Evolutionary conservation across 2,113 vertebrate species (phyloP), one percentile per base, ranked within the genome.

Genomic region (Xenopus borealis): DNA sequence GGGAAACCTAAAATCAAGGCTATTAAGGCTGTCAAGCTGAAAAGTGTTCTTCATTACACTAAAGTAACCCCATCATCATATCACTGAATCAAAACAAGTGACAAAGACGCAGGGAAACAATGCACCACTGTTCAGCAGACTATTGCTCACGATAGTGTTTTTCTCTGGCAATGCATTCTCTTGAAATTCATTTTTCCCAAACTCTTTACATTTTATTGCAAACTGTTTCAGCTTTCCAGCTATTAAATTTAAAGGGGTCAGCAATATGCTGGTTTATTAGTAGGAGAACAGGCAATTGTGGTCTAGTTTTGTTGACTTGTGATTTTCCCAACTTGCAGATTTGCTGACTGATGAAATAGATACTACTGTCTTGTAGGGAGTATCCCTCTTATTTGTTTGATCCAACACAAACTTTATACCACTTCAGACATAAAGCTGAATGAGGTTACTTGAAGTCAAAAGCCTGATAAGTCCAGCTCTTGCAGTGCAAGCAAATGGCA

Each of bases 281-380:
- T 53, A 75, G 78, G 78, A 82, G 5, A 68, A 0, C 12, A 71
- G 77, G 75, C 69, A 67, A 59, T 75, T 72, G 72, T 79, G 84
- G 66, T 59, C 74, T 78, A 78, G 67, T 80, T 82, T 75, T 80
- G 80, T 70, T 79, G 76, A 75, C 50, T 71, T 78, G 75, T 14
- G 0, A 40, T 55, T 67, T 55, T 71, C 59, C 63, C 81, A 78
- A 70, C 80, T 78, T 79, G 78, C 65, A 79, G 81, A 78, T 71
- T 83, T 62, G 69, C 79, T 74, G 78, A 81, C 67, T 83, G 81
- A 72, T 73, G 72, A 81, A 79, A 83, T 62, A 27, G 80, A 80
- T 64, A 72, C 7, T 14, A 58, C 1, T 75, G 80, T 69, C 64
- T 66, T 74, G 76, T 55, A 65, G 72, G 67, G 62, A 81, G 47